phyloP scores from a whole-genome alignment of 1,140 invertebrate species.

The Lycorma delicatula region DNA sequence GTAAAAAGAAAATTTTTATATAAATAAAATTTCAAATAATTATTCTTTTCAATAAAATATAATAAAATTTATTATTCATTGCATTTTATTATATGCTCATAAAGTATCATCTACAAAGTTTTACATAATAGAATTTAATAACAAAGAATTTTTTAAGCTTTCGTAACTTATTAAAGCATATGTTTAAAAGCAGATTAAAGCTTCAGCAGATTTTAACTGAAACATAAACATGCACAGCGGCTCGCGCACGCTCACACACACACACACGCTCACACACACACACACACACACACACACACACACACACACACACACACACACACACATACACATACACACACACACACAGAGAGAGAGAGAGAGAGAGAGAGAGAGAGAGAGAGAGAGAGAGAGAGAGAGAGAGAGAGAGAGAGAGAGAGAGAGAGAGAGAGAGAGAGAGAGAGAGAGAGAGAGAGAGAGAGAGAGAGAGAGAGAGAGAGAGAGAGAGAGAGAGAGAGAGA shows the following conservation, averaged over 20 bases:
- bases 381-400: constrained; percentile 7
- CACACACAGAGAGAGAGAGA: constrained; percentile 4
- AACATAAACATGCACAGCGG: too few relatives aligned
- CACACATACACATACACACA: neutral
- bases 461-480: constrained; percentile 7
- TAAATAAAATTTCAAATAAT: too few relatives aligned
- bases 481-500: constrained; percentile 7
- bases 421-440: constrained; percentile 7
- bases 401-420: constrained; percentile 7
- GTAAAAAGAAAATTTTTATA: too few relatives aligned
- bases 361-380: constrained; percentile 7
- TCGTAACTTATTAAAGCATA: too few relatives aligned
- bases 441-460: constrained; percentile 7
- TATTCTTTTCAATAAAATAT: too few relatives aligned
- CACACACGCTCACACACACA: neutral
- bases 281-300: constrained; percentile 2
- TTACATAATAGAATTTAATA: too few relatives aligned
- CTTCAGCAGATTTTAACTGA: too few relatives aligned
- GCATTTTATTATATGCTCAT: too few relatives aligned
- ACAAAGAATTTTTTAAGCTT: too few relatives aligned
- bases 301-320: neutral
- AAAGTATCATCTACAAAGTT: too few relatives aligned
- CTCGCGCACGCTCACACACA: neutral
- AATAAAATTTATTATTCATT: too few relatives aligned
- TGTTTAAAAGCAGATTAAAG: too few relatives aligned